Evolutionary conservation across 2,888 invertebrate genomes (phyloP).

Genomic region (Coronaproctus castanopsis): DNA sequence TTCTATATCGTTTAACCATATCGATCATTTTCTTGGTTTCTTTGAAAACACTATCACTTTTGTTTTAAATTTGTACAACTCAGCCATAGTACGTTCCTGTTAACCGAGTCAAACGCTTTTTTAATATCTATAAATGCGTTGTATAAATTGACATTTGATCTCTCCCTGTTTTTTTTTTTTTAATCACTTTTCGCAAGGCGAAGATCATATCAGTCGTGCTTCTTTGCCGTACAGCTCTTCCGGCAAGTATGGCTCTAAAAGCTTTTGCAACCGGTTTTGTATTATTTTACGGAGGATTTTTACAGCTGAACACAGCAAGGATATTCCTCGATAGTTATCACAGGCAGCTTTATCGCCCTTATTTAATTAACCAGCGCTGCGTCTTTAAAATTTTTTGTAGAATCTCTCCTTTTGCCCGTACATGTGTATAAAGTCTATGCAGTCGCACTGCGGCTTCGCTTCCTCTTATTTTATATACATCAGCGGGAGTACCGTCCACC

Average conservation of each 20-base stretch:
- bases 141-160: not conserved
- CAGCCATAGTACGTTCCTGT: not conserved
- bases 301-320: not conserved
- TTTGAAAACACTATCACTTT: too few relatives aligned
- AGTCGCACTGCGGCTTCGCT: not conserved
- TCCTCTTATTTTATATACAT: not conserved
- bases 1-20: too few relatives aligned
- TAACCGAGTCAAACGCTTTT: not conserved
- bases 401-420: not conserved
- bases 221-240: not conserved
- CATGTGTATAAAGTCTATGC: not conserved
- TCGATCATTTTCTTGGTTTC: too few relatives aligned
- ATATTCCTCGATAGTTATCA: not conserved
- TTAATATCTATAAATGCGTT: not conserved
- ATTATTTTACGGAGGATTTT: not conserved
- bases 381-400: not conserved
- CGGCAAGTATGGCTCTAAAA: not conserved
- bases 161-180: too few relatives aligned
- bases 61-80: too few relatives aligned
- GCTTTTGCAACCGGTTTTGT: not conserved
- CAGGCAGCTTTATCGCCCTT: not conserved
- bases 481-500: not conserved
- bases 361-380: not conserved
- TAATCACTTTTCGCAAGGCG: too few relatives aligned
- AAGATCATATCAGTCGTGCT: not conserved